Base-by-base conservation (phyloP, 2,888 invertebrate genomes). In the Coenonympha glycerion region DNA sequence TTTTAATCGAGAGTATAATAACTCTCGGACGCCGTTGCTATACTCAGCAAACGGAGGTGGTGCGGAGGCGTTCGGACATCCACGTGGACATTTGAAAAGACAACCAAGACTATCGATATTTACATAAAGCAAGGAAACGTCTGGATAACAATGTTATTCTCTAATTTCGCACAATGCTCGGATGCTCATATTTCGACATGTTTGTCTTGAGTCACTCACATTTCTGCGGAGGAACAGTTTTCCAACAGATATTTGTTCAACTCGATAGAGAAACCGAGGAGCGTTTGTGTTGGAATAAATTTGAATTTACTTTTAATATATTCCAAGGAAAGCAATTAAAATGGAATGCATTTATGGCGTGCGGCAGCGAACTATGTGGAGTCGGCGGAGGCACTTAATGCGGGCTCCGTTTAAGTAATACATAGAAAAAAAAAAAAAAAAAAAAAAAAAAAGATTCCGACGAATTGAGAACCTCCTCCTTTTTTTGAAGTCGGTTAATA, bases 391-490 rank as follows among this genome's bases (percentile, higher is more conserved):
- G 65, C 65, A 64, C 62, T 67, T 67, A 79, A 74, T 76, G 75
- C 74, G 69, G 70, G 63, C 69, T 76, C 79, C 80, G 83, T 83
- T 53, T 54, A 84, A 82, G 85, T 83, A 84, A n/a, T n/a, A n/a
- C n/a, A n/a, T n/a, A n/a, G n/a, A n/a, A n/a, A n/a, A n/a, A n/a
- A n/a, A n/a, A n/a, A n/a, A n/a, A n/a, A n/a, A n/a, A n/a, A n/a
- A n/a, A n/a, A n/a, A n/a, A n/a, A n/a, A n/a, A n/a, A n/a, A n/a
- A n/a, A n/a, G n/a, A n/a, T n/a, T n/a, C n/a, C n/a, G n/a, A n/a
- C n/a, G n/a, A n/a, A n/a, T n/a, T n/a, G n/a, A n/a, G n/a, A n/a
- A n/a, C n/a, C n/a, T n/a, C n/a, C n/a, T n/a, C n/a, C n/a, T n/a
- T n/a, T n/a, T n/a, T n/a, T n/a, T n/a, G n/a, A n/a, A n/a, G n/a